Conservation (phyloP, 2,888 invertebrate species). For the Antitype chi region DNA sequence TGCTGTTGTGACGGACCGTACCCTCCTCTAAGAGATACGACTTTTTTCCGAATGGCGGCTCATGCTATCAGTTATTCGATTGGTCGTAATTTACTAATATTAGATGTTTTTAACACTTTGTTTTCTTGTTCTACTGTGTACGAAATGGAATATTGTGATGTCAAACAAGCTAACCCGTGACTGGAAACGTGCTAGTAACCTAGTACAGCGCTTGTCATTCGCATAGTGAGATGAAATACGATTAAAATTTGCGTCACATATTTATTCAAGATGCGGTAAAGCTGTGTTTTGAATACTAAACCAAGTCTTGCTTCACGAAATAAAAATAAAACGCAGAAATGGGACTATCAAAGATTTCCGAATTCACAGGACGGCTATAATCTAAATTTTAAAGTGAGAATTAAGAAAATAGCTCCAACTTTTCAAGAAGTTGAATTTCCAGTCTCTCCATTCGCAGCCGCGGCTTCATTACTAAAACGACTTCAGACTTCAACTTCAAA, state of each 20-base stretch:
- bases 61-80: too few species aligned
- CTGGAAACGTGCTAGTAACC: too few species aligned
- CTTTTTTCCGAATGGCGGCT: too few species aligned
- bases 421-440: constrained; percentile 40
- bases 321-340: constrained; percentile 40
- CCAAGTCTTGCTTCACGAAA: constrained; percentile 14
- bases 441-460: constrained; percentile 32
- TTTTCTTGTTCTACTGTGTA: neutral
- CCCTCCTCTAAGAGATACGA: too few species aligned
- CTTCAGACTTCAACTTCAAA: constrained; percentile 51
- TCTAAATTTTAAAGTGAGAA: constrained; percentile 42
- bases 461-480: constrained; percentile 54
- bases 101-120: neutral
- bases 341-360: constrained; percentile 11
- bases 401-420: constrained; percentile 51
- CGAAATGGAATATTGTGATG: neutral
- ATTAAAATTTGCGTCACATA: constrained; percentile 42
- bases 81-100: neutral
- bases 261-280: constrained; percentile 47
- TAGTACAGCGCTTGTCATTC: constrained; percentile 1
- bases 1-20: too few species aligned
- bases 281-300: constrained; percentile 38
- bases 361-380: constrained; percentile 40
- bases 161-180: neutral
- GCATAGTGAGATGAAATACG: neutral